phyloP scores from a whole-genome alignment of 2,888 invertebrate species.

The Chelonus formosanus region DNA sequence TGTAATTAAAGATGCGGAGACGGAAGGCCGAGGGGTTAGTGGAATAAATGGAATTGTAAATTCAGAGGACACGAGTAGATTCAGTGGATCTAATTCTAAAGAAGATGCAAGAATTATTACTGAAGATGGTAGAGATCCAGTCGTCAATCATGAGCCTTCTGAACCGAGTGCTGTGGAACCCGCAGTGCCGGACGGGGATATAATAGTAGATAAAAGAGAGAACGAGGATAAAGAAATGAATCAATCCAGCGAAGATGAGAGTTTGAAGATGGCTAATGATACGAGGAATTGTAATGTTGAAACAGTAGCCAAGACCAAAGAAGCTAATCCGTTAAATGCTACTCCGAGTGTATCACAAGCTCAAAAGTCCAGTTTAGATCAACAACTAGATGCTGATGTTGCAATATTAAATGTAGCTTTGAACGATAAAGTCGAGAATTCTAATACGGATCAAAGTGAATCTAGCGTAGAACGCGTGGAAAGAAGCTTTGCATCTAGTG shows the following conservation, averaged over 20 bases:
- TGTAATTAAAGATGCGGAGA: constrained; percentile 59
- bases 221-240: constrained; percentile 26
- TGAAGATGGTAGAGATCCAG: constrained; percentile 28
- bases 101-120: constrained; percentile 31
- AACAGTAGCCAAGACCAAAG: neutral
- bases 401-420: constrained; percentile 2
- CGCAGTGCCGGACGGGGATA: constrained; percentile 44
- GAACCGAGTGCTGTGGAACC: constrained; percentile 43
- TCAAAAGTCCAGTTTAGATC: neutral
- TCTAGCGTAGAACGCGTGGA: neutral
- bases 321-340: neutral
- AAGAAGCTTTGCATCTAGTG: constrained; percentile 20
- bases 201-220: constrained; percentile 32
- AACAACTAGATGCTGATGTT: neutral
- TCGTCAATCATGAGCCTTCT: constrained; percentile 49
- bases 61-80: constrained; percentile 16
- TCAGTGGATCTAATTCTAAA: constrained; percentile 24
- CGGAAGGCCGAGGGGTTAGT: constrained; percentile 25
- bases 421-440: neutral
- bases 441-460: neutral
- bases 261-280: constrained; percentile 9
- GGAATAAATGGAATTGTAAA: constrained; percentile 17
- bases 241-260: neutral
- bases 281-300: neutral
- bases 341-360: neutral